Evolutionary conservation across 1,140 invertebrate species (phyloP).

Genomic region (Homarus americanus): DNA sequence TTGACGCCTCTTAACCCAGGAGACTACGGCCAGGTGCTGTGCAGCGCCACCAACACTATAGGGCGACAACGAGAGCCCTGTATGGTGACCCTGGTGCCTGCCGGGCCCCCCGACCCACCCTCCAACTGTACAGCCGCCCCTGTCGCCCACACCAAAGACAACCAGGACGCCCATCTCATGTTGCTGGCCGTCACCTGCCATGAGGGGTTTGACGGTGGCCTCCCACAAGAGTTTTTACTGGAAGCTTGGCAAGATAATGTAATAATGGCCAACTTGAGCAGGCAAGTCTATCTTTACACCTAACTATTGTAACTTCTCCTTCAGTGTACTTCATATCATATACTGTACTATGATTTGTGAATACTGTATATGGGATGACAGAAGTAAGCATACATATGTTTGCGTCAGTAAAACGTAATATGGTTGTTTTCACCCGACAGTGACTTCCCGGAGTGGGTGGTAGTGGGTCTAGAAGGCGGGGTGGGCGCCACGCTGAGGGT

Average conservation of each 20-base stretch:
- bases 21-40: conserved; percentile 82
- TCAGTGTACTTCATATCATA: no score
- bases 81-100: conserved; percentile 84
- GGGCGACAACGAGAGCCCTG: conserved; percentile 84
- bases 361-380: no score
- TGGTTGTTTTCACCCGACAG: background rate
- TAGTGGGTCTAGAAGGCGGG: conserved; percentile 7
- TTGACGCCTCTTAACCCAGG: conserved; percentile 87
- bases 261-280: conserved; percentile 58
- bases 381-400: no score
- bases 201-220: conserved; percentile 89
- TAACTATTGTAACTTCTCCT: no score
- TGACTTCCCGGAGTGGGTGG: conserved; percentile 33
- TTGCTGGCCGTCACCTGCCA: conserved; percentile 87
- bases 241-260: conserved; percentile 46
- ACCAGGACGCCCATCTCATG: conserved; percentile 81
- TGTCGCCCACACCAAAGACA: background rate
- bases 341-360: no score
- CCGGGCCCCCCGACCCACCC: conserved; percentile 87
- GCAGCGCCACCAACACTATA: conserved; percentile 81
- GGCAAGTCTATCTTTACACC: no score
- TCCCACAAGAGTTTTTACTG: conserved; percentile 70
- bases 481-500: conserved; percentile 27
- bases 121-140: conserved; percentile 84
- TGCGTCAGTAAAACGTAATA: no score